Percentiles rank a stretch among this genome's conserved stretches.
These are phyloP conservation scores for Trichosurus vulpecula DNA, from an alignment of 2,797 vertebrate genomes.

Conservation along the genomic window DNA sequence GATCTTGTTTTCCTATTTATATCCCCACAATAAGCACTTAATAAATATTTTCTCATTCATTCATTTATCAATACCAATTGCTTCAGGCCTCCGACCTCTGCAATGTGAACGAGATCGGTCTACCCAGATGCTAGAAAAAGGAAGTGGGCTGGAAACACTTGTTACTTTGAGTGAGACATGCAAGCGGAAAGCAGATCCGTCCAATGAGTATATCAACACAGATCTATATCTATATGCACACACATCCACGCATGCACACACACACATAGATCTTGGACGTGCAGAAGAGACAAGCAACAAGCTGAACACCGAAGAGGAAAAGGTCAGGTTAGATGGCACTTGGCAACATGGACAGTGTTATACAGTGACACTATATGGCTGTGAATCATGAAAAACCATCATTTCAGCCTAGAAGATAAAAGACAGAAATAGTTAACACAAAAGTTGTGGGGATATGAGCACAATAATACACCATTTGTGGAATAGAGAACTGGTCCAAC, in stretches of 20 bases:
- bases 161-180: neutral
- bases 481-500: neutral
- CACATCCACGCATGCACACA: too few species aligned
- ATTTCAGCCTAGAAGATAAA: neutral
- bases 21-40: neutral
- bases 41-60: neutral
- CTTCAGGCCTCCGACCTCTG: neutral
- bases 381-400: neutral
- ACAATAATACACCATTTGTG: neutral
- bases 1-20: neutral
- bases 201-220: neutral
- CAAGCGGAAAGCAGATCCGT: neutral
- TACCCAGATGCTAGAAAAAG: neutral
- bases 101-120: neutral
- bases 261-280: neutral
- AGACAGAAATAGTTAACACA: neutral
- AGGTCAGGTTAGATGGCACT: neutral
- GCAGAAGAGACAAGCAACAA: neutral
- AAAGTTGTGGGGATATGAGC: neutral
- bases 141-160: neutral
- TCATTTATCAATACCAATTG: neutral
- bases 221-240: neutral
- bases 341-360: neutral
- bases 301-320: neutral
- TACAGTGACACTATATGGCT: too few species aligned